Percentiles rank a stretch among this genome's conserved stretches.
phyloP scores from a whole-genome alignment of 1,140 invertebrate genomes.

The Amphibalanus amphitrite region DNA sequence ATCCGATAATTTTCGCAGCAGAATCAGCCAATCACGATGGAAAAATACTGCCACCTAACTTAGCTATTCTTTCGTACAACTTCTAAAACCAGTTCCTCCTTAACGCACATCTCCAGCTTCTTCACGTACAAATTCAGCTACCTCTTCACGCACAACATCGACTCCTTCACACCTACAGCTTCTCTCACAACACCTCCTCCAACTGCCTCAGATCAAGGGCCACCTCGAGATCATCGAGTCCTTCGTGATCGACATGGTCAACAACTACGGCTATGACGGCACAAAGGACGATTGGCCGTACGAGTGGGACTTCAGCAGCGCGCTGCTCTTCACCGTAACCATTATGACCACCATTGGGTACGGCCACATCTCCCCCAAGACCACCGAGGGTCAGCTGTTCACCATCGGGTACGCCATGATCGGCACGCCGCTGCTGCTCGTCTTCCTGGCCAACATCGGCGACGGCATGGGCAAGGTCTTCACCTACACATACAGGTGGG shows the following conservation, averaged over 20 bases:
- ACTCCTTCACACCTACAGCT: too few species aligned
- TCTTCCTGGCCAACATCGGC: conserved; percentile 24
- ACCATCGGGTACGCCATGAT: conserved; percentile 22
- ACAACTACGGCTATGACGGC: conserved; percentile 20
- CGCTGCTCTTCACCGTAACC: conserved; percentile 22
- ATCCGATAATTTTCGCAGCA: too few species aligned
- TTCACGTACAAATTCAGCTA: too few species aligned
- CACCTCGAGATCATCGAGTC: conserved; percentile 17
- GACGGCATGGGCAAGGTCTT: conserved; percentile 21
- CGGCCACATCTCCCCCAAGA: conserved; percentile 24
- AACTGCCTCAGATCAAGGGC: too few species aligned
- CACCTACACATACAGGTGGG: conserved; percentile 21
- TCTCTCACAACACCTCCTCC: too few species aligned
- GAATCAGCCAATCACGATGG: too few species aligned
- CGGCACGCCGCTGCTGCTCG: conserved; percentile 23
- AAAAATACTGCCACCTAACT: too few species aligned
- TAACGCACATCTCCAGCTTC: too few species aligned
- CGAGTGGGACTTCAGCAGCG: conserved; percentile 22
- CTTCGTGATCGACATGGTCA: conserved; percentile 19
- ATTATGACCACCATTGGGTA: conserved; percentile 23
- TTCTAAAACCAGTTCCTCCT: too few species aligned
- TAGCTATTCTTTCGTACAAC: too few species aligned
- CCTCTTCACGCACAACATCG: too few species aligned
- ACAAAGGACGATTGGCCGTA: conserved; percentile 19
- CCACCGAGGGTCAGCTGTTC: conserved; percentile 19